Conservation (phyloP, 2,113 vertebrate genomes). For the Melospiza melodia region DNA sequence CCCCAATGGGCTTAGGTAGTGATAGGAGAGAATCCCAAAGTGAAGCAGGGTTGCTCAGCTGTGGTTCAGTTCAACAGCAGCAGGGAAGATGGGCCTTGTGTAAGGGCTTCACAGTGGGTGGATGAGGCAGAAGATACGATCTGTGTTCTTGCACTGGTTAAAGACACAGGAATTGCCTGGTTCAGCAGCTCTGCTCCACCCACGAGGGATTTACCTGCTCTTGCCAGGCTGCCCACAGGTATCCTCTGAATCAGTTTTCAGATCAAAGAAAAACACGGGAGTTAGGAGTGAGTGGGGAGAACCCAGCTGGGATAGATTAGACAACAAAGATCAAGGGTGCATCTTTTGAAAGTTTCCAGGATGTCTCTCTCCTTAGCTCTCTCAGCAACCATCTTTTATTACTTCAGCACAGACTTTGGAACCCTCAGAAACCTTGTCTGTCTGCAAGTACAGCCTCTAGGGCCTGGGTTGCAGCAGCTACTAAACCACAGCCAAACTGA, state of each 20-base stretch:
- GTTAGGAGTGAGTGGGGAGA: not conserved
- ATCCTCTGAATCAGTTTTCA: not conserved
- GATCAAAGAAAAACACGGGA: not conserved
- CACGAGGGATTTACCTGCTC: not conserved
- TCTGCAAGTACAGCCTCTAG: not conserved
- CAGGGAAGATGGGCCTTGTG: not conserved
- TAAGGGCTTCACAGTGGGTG: not conserved
- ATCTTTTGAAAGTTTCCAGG: not conserved
- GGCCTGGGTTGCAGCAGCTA: not conserved
- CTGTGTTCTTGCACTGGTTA: not conserved
- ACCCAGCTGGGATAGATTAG: not conserved
- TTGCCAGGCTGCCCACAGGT: not conserved
- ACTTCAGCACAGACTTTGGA: not conserved
- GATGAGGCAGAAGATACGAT: not conserved
- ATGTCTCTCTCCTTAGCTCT: not conserved
- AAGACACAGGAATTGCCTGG: not conserved
- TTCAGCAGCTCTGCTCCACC: not conserved
- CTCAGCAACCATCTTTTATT: not conserved
- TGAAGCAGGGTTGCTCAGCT: not conserved
- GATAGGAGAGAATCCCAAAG: not conserved
- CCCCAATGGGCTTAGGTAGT: not conserved
- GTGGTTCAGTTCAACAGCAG: not conserved
- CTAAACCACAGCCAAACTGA: not conserved
- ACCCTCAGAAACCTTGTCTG: not conserved
- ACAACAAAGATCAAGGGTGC: not conserved